Base-by-base conservation (phyloP, 2,888 invertebrate species). In the Ophion obscuratus region DNA sequence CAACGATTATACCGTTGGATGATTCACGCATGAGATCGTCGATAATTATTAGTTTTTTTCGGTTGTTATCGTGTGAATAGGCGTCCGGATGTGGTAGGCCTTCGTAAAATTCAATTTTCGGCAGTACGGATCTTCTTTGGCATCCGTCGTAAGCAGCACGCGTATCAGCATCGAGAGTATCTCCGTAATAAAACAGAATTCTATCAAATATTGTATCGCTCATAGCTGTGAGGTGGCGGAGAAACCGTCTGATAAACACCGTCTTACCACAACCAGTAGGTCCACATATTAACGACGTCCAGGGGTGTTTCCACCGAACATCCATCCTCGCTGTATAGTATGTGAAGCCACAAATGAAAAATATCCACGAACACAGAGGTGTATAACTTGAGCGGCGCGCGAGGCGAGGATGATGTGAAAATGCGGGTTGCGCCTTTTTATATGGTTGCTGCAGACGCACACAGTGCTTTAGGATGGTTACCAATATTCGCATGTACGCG, bases 151-250 rank as follows among this genome's bases (percentile, higher is more conserved):
- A 40, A 40, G 40, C 40, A 1, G 7, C 40, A 7, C 7, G 40
- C 40, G 40, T 40, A 7, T 6, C 40, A 0, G 11, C 44, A 40
- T 66, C 47, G 9, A 47, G 44, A 2, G 17, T 40, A 57, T 87
- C 85, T 0, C 76, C 71, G 40, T 86, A 87, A 31, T 88, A 87
- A n/a, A 87, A 82, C 2, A 88, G 53, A 36, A 88, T 78, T 2
- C 84, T 27, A 2, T 81, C 66, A 70, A 88, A 88, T 36, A 24
- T 10, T 1, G 57, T 74, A 47, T 83, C 59, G 17, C 81, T 70
- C 75, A 76, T 70, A 24, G 4, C 47, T 2, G n/a, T 5, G n/a
- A 47, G 47, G 14, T 70, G 9, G 2, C 6, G 9, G 0, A 70
- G 17, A 47, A 59, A 59, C 5, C 59, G 24, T 1, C 73, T 57